Base-by-base conservation (phyloP, 2,113 vertebrate genomes). In the Gasterosteus nipponicus region DNA sequence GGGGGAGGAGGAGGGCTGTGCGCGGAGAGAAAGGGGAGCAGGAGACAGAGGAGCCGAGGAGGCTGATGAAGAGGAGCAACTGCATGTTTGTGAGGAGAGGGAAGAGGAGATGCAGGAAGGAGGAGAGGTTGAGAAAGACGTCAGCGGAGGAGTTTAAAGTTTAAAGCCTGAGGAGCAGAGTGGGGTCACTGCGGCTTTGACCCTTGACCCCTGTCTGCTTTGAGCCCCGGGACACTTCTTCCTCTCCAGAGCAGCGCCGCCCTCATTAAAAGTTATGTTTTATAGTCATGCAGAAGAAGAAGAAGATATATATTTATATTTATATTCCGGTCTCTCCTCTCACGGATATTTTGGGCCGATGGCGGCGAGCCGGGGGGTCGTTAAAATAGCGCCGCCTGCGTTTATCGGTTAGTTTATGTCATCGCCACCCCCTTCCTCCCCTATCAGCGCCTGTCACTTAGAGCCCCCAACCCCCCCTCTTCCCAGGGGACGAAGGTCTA, bases 321-420 rank as follows among this genome's bases (percentile, higher is more conserved):
- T 41, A 41, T 41, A 41, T 41, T 18, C 22, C 10, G 0, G 75
- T 81, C 71, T 70, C 89, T 73, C 38, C 11, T 70, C 78, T 72
- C 62, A 18, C 22, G 16, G 76, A 80, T 89, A 89, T 89, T 91
- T 91, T 86, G 80, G 82, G 78, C 75, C 11, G 0, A 82, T 14
- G 65, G 44, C 29, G 19, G n/a, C n/a, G n/a, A 64, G 57, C 1
- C 7, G 38, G 39, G 33, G 61, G 38, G 85, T 87, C 65, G 44
- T 80, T 78, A 75, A 88, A 87, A 87, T 79, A 75, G 77, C 8
- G 38, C 84, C 31, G 77, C 58, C 49, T 53, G 49, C 38, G 71
- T 80, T 80, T 82, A 68, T 62, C 26, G 1, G 71, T 3, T 5
- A 5, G 56, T 82, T 71, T 42, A 41, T 69, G 1, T 77, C 64